A percentile compares a stretch with the other conserved stretches of the same genome.
Conservation (phyloP, 2,888 invertebrate species). For the Baronia brevicornis region DNA sequence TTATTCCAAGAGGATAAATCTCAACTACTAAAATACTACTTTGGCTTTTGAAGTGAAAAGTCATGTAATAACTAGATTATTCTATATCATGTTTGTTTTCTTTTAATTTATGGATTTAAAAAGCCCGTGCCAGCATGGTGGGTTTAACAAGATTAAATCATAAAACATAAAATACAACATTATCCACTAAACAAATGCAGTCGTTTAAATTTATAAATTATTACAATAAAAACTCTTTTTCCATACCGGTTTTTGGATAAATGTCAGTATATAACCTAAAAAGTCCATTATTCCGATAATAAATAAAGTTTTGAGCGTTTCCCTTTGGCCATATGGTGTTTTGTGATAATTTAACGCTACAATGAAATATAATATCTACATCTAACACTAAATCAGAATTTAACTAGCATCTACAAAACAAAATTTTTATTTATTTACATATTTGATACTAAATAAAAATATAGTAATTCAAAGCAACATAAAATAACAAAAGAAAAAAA, state of each 20-base stretch:
- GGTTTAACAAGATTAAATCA: slow-evolving; percentile 1
- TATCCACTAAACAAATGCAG: slow-evolving; percentile 32
- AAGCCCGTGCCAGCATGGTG: slow-evolving; percentile 10
- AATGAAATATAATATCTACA: background rate
- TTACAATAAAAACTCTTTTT: slow-evolving; percentile 3
- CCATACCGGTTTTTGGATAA: background rate
- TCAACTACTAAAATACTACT: too few relatives aligned
- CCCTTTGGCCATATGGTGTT: slow-evolving; percentile 10
- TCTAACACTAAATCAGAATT: background rate
- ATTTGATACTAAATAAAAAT: too few relatives aligned
- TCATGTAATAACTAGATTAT: background rate
- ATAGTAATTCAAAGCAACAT: too few relatives aligned
- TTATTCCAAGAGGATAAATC: too few relatives aligned
- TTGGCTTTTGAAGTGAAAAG: background rate
- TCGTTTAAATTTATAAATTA: slow-evolving; percentile 25
- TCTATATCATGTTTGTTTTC: too few relatives aligned
- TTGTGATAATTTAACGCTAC: background rate
- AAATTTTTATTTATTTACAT: too few relatives aligned
- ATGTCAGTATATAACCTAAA: slow-evolving; percentile 16
- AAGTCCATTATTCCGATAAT: slow-evolving; percentile 27
- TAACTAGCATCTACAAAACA: background rate
- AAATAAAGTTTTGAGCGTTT: slow-evolving; percentile 38
- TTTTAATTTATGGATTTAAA: too few relatives aligned
- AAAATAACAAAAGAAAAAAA: too few relatives aligned
- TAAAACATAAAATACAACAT: slow-evolving; percentile 17